phyloP scores from a whole-genome alignment of 2,113 vertebrate genomes.

The Peromyscus polionotus region DNA sequence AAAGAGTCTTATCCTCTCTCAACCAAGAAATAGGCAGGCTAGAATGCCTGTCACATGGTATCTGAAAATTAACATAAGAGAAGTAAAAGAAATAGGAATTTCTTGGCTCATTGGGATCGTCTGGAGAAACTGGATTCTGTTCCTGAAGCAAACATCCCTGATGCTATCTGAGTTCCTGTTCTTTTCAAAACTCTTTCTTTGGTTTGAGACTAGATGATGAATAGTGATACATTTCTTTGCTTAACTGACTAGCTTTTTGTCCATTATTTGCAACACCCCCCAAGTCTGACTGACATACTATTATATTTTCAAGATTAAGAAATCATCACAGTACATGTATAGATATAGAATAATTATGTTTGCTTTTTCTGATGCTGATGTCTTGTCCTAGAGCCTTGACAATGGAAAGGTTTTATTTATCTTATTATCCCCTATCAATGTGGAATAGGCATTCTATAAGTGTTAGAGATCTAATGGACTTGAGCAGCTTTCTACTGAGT shows the following conservation, averaged over 20 bases:
- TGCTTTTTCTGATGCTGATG: neutral
- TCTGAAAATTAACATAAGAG: neutral
- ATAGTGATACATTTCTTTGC: neutral
- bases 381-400: neutral
- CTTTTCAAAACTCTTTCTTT: slow-evolving; percentile 22
- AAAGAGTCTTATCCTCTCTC: neutral
- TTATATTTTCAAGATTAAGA: neutral
- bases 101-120: neutral
- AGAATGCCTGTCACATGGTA: neutral
- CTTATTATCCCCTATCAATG: neutral
- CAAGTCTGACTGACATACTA: neutral
- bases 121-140: neutral
- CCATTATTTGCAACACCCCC: neutral
- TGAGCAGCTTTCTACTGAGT: neutral
- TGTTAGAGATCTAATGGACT: neutral
- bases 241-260: neutral
- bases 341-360: neutral
- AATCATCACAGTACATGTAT: neutral
- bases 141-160: neutral
- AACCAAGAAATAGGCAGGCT: neutral
- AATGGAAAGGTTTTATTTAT: neutral
- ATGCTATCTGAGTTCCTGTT: neutral
- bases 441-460: neutral
- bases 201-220: neutral
- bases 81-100: neutral